A percentile compares a stretch with the other conserved stretches of the same genome.
Evolutionary conservation across 2,797 vertebrate genomes (phyloP).

Genomic region (Agapornis canus): DNA sequence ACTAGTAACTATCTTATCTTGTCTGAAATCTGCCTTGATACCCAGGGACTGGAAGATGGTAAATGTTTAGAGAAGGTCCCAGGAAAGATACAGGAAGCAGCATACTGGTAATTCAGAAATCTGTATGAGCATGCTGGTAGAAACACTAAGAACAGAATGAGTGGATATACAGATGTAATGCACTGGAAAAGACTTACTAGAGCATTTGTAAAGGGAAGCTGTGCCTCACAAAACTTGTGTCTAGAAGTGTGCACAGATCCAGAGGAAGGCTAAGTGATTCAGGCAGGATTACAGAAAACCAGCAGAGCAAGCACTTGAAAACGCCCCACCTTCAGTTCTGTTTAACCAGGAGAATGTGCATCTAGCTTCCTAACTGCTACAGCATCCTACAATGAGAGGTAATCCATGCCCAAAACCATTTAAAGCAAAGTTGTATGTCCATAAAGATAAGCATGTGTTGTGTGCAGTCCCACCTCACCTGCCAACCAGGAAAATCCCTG

Average conservation of each 20-base stretch:
- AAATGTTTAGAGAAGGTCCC: background rate
- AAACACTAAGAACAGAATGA: background rate
- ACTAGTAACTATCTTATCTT: background rate
- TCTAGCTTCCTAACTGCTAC: background rate
- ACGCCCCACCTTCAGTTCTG: background rate
- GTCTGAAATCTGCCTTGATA: background rate
- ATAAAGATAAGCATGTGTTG: background rate
- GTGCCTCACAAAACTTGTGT: background rate
- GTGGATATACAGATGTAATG: background rate
- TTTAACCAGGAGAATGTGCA: background rate
- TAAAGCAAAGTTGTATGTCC: background rate
- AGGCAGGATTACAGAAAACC: background rate
- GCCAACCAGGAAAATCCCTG: background rate
- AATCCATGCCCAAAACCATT: background rate
- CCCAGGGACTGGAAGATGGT: background rate
- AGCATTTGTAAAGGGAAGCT: background rate
- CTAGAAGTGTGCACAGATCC: background rate
- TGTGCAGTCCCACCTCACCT: background rate
- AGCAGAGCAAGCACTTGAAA: background rate
- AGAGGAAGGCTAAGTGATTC: background rate
- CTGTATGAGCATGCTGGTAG: background rate
- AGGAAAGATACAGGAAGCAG: background rate
- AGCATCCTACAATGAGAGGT: background rate
- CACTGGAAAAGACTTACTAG: background rate
- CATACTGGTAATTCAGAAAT: background rate